Evolutionary conservation across 2,113 vertebrate genomes (phyloP), one percentile per base, ranked within the genome.

Genomic region (Picathartes gymnocephalus): DNA sequence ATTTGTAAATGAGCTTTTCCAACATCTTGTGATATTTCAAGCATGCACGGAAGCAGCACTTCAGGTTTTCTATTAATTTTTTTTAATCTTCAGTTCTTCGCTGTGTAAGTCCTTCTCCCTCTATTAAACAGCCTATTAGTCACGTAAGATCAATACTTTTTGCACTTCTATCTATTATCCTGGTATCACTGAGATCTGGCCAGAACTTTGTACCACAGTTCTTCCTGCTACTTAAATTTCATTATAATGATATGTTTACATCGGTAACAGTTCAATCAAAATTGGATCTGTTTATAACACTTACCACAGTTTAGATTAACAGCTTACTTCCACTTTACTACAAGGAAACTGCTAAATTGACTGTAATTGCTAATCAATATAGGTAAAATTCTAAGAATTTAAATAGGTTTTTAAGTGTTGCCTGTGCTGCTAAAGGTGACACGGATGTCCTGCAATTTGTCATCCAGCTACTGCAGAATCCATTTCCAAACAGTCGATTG

Each of bases 361-460:
- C 56, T 65, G 40, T 87, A 94, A 93, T 87, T 93, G 65, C 88
- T 92, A 77, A 94, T 96, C 96, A 97, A 94, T 95, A 86, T 4
- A 68, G 45, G 33, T 89, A 70, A 89, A 62, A 91, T 68, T 88
- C 73, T 92, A 87, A 61, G 81, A 42, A 91, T 78, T 74, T 83
- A 81, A 69, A 83, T 65, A 69, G 76, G 18, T 57, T 93, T 91
- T 88, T 35, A 86, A 90, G 31, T 60, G 84, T 83, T 96, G 39
- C 76, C 44, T 0, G 0, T 57, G 60, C 37, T 69, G 72, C 72
- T 90, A 48, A 64, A 86, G 12, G 60, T 90, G 82, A 42, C 44
- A 20, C 20, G 47, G 14, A n/a, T 86, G 77, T 81, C 51, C 51
- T 84, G 39, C 51, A 74, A 91, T 92, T 94, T 89, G 57, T 91